phyloP scores from a whole-genome alignment of 2,797 vertebrate genomes.

The Gymnopithys bicolor region DNA sequence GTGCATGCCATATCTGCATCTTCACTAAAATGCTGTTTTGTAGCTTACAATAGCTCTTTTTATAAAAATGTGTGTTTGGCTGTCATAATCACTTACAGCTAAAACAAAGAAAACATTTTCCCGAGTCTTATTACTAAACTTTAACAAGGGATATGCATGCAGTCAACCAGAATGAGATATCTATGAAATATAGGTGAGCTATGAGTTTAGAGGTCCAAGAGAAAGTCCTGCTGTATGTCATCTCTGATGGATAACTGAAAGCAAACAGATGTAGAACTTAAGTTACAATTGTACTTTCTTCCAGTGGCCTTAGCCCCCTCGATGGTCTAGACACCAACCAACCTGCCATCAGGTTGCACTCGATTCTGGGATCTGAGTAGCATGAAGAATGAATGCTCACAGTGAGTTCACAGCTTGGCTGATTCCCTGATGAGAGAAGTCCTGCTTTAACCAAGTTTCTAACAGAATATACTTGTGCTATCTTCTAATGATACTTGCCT shows the following conservation, averaged over 20 bases:
- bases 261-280: not conserved
- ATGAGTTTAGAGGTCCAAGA: not conserved
- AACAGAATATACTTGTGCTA: not conserved
- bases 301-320: not conserved
- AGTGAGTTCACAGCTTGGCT: not conserved
- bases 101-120: not conserved
- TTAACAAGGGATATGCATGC: not conserved
- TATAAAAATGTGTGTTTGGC: not conserved
- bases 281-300: not conserved
- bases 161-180: not conserved
- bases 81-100: accelerated
- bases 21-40: not conserved
- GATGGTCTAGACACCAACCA: not conserved
- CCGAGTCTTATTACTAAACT: not conserved
- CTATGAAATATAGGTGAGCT: not conserved
- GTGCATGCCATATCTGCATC: not conserved
- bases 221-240: not conserved
- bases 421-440: not conserved
- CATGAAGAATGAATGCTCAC: not conserved
- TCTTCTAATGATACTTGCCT: not conserved
- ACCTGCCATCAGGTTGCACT: not conserved
- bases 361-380: not conserved
- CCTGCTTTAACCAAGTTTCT: not conserved
- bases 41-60: not conserved
- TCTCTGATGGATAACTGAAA: not conserved